Conservation (phyloP, 92 coral and sea anemone species). For the Paramuricea clavata region DNA sequence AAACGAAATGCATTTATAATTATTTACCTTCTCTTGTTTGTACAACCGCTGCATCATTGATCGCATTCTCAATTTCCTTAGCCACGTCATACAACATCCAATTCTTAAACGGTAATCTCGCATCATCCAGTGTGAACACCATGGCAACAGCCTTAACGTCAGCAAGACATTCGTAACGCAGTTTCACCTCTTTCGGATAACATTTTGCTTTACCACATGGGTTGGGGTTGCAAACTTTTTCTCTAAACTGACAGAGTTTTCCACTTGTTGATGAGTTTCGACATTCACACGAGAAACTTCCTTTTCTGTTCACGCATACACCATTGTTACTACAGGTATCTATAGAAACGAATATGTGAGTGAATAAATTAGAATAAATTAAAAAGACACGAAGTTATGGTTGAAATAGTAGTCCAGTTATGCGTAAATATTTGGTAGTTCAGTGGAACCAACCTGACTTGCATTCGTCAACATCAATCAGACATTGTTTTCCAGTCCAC, state of each 20-base stretch:
- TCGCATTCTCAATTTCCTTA: conserved; percentile 70
- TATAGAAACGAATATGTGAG: too few species aligned
- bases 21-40: conserved; percentile 53
- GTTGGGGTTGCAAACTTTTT: conserved; percentile 58
- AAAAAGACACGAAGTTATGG: too few species aligned
- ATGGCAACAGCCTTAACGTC: conserved; percentile 55
- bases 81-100: conserved; percentile 69
- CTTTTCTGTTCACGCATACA: conserved; percentile 68
- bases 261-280: conserved; percentile 56
- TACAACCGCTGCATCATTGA: conserved; percentile 68
- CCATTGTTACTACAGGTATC: too few species aligned
- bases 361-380: too few species aligned
- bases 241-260: conserved; percentile 70
- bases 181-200: conserved; percentile 60
- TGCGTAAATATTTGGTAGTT: background rate
- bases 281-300: conserved; percentile 79
- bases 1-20: too few species aligned
- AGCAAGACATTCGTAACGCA: conserved; percentile 71
- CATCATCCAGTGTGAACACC: conserved; percentile 40
- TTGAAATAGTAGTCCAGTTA: background rate
- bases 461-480: conserved; percentile 83
- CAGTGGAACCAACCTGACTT: conserved; percentile 64
- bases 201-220: conserved; percentile 74
- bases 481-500: conserved; percentile 90
- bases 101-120: conserved; percentile 36